phyloP scores from a whole-genome alignment of 2,113 vertebrate genomes.

The Apus apus region DNA sequence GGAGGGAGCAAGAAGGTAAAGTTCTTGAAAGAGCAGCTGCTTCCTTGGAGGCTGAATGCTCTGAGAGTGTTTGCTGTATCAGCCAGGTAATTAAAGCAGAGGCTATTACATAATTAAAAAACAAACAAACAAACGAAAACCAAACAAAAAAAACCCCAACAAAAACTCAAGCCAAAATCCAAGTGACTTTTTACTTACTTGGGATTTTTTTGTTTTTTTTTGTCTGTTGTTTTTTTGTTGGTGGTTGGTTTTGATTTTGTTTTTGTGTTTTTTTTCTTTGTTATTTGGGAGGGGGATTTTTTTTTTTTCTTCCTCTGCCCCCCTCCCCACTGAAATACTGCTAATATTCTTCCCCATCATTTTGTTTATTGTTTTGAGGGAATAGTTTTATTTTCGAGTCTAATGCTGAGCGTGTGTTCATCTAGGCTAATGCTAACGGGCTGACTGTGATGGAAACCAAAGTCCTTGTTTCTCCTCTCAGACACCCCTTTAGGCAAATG shows the following conservation, averaged over 20 bases:
- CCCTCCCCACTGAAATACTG: fast-evolving
- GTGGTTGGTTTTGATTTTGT: too few relatives aligned
- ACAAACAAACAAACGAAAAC: not conserved
- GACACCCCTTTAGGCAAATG: conserved; percentile 49
- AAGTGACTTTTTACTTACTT: too few relatives aligned
- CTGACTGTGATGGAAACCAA: not conserved
- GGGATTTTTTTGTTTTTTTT: not conserved
- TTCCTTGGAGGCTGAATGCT: not conserved
- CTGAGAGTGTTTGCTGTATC: not conserved
- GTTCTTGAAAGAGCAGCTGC: not conserved
- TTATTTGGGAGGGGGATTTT: too few relatives aligned
- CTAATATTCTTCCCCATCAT: fast-evolving
- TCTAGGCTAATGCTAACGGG: not conserved
- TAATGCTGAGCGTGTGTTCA: not conserved
- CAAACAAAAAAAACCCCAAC: too few relatives aligned
- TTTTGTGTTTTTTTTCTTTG: too few relatives aligned
- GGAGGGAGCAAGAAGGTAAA: conserved; percentile 56
- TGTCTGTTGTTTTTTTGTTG: not conserved
- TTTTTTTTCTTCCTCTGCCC: too few relatives aligned
- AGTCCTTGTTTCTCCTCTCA: conserved; percentile 39
- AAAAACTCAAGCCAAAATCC: too few relatives aligned
- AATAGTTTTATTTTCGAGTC: not conserved
- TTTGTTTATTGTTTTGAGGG: not conserved
- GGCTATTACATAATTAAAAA: not conserved
- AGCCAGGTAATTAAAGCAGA: not conserved